A percentile compares a stretch with the other conserved stretches of the same genome.
These are phyloP conservation scores for Lethocerus indicus DNA, from an alignment of 1,140 invertebrate genomes.

Conservation along the genomic window DNA sequence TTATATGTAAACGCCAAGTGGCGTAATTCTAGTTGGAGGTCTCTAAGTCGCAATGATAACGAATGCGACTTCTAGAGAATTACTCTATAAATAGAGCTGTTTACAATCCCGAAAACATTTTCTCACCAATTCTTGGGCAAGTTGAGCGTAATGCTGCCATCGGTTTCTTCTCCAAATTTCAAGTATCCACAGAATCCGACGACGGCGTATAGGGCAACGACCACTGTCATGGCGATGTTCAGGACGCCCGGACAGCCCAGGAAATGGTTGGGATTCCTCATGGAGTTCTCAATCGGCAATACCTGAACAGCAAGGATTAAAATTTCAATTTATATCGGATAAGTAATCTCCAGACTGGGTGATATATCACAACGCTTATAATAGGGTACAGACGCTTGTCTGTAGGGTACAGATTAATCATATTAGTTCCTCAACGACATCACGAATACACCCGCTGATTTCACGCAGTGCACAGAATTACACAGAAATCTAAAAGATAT, in stretches of 20 bases:
- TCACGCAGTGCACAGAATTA: no score
- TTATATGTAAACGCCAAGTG: no score
- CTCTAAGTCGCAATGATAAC: no score
- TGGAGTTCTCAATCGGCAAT: slow-evolving; percentile 80
- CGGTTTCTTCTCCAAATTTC: slow-evolving; percentile 46
- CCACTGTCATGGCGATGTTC: slow-evolving; percentile 70
- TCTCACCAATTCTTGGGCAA: slow-evolving; percentile 28
- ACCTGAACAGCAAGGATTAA: slow-evolving; percentile 28
- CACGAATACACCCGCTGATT: no score
- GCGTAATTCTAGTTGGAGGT: no score
- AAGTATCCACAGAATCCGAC: slow-evolving; percentile 79
- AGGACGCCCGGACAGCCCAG: slow-evolving; percentile 67
- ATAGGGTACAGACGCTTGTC: no score
- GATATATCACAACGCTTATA: no score
- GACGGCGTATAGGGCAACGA: slow-evolving; percentile 63
- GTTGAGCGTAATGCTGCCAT: slow-evolving; percentile 57
- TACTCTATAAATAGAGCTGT: background rate
- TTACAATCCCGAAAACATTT: slow-evolving; percentile 1
- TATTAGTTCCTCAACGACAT: slow-evolving; percentile 1
- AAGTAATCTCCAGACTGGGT: no score
- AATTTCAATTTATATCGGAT: no score
- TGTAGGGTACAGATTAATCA: background rate
- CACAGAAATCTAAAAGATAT: no score
- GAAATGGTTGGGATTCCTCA: slow-evolving; percentile 67
- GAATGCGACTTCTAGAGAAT: no score